phyloP scores from a whole-genome alignment of 2,797 vertebrate species.

The Poliocrania exsul region DNA sequence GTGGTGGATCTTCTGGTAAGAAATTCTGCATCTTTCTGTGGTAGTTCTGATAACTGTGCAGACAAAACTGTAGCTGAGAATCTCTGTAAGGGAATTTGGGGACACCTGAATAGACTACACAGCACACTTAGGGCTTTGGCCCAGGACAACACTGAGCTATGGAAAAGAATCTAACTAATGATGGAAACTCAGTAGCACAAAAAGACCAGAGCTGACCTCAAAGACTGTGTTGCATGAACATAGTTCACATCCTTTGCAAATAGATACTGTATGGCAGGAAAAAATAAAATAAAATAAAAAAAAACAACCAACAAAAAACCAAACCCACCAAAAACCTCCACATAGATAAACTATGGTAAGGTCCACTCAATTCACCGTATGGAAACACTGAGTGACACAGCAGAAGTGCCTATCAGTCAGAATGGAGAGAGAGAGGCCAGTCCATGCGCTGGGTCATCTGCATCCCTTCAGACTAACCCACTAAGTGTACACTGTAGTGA shows the following conservation, averaged over 20 bases:
- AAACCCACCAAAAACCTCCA: neutral
- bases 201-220: neutral
- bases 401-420: neutral
- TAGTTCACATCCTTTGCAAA: neutral
- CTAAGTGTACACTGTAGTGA: neutral
- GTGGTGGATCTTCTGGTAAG: neutral
- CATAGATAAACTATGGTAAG: neutral
- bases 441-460: neutral
- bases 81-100: neutral
- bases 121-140: neutral
- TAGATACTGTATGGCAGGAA: neutral
- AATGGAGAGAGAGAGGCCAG: neutral
- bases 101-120: neutral
- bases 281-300: neutral
- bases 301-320: neutral
- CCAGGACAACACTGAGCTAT: neutral
- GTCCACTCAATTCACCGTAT: neutral
- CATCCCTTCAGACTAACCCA: neutral
- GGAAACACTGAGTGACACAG: neutral
- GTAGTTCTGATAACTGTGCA: neutral
- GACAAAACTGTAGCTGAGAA: neutral
- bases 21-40: neutral
- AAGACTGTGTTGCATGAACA: neutral
- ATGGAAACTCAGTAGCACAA: neutral
- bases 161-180: neutral